Percentiles rank a stretch among this genome's conserved stretches.
Evolutionary conservation across 2,113 vertebrate genomes (phyloP).

Genomic region (Oncorhynchus kisutch): DNA sequence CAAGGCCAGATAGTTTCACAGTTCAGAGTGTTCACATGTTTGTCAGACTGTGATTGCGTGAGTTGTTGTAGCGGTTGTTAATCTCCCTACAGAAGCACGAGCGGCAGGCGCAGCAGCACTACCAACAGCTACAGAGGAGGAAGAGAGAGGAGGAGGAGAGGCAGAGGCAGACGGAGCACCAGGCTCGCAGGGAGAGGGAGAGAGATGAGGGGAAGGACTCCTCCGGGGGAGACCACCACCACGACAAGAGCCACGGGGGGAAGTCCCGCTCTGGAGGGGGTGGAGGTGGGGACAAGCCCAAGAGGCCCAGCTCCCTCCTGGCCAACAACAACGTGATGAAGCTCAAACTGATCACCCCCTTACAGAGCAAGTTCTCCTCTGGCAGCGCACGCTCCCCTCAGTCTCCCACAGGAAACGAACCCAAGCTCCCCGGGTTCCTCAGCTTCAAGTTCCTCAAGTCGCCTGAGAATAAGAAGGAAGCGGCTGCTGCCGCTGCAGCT

Average conservation of each 20-base stretch:
- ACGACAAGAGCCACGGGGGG: slow-evolving; percentile 80
- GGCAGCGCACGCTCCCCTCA: slow-evolving; percentile 80
- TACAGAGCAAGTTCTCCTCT: slow-evolving; percentile 91
- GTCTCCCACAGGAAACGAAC: slow-evolving; percentile 85
- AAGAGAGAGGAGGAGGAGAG: slow-evolving; percentile 93
- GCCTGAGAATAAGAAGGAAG: slow-evolving; percentile 85
- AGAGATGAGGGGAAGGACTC: slow-evolving; percentile 76
- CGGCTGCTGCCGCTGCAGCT: slow-evolving; percentile 5
- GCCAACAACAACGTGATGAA: slow-evolving; percentile 97
- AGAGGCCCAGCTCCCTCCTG: slow-evolving; percentile 89
- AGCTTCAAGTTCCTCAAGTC: slow-evolving; percentile 97
- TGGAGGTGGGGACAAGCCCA: slow-evolving; percentile 84
- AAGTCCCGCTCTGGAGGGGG: slow-evolving; percentile 76
- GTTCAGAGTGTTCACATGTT: no score
- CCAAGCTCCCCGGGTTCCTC: slow-evolving; percentile 92
- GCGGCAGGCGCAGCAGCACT: slow-evolving; percentile 94
- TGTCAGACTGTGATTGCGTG: not conserved
- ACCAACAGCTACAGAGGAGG: slow-evolving; percentile 93
- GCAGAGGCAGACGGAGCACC: slow-evolving; percentile 91
- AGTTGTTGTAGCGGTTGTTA: not conserved
- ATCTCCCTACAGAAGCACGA: slow-evolving; percentile 84
- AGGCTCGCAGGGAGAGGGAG: slow-evolving; percentile 85
- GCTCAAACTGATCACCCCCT: slow-evolving; percentile 94
- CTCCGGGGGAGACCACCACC: slow-evolving; percentile 75
- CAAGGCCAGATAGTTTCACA: no score